Evolutionary conservation across 2,113 vertebrate species (phyloP).

Genomic region (Meriones unguiculatus): DNA sequence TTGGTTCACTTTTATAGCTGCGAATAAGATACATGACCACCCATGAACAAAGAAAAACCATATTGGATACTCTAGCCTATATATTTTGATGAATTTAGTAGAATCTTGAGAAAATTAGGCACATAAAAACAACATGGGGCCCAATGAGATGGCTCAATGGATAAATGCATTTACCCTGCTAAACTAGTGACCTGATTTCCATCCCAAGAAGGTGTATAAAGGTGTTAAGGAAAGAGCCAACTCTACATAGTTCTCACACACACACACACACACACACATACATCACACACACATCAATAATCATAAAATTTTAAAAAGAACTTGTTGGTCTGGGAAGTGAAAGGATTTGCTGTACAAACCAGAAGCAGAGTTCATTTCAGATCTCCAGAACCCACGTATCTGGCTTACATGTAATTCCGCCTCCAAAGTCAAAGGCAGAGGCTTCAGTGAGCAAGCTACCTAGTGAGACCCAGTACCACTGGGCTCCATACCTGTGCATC

Average conservation of each 20-base stretch:
- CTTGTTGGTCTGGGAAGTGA: not conserved
- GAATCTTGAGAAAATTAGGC: not conserved
- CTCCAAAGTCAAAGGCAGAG: not conserved
- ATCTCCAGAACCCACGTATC: not conserved
- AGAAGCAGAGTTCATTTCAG: not conserved
- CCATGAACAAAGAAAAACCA: not conserved
- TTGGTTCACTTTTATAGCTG: not conserved
- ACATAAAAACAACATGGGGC: not conserved
- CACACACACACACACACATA: not conserved
- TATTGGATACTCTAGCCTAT: not conserved
- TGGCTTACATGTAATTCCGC: not conserved
- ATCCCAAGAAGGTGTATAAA: not conserved
- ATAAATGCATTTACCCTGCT: not conserved
- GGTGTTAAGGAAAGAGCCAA: not conserved
- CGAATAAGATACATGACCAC: not conserved
- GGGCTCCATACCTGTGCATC: not conserved
- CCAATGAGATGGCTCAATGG: not conserved
- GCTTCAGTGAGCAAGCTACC: not conserved
- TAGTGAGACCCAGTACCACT: not conserved
- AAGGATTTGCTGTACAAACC: no score
- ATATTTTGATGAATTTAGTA: not conserved
- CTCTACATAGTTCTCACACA: not conserved
- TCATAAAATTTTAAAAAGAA: not conserved
- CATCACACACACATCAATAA: not conserved
- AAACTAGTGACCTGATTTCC: not conserved